Evolutionary conservation across 2,888 invertebrate genomes (phyloP), one percentile per base, ranked within the genome.

Genomic region (Calliphora vomitoria): DNA sequence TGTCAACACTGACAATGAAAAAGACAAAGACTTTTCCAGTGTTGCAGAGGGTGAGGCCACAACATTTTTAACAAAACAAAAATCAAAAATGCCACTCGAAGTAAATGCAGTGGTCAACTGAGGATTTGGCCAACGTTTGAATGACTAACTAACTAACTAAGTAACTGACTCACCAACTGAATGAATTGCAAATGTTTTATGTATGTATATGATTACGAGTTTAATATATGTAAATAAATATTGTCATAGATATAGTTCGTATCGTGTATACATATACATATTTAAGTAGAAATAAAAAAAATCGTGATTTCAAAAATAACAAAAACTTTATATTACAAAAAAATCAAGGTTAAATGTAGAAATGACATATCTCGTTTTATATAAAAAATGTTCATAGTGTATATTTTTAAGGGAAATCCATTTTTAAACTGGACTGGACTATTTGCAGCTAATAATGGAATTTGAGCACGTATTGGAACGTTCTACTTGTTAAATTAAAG

Each of bases 71-170:
- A 25, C 2, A 25, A 71, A 31, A 88, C 20, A 87, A 79, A 82
- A 88, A 13, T 44, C 31, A 3, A 87, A 90, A 47, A 85, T 91
- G 78, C 92, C 92, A 1, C 87, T 93, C 55, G 92, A 93, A 71
- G 92, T 93, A 31, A 92, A 93, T 81, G 91, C 93, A 0, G 92
- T 93, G 35, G 93, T 93, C 62, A 92, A 84, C 62, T 84, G 60
- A 76, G 35, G 50, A n/a, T 20, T 50, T 3, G 8, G 13, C 8
- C 4, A n/a, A 3, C 25, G 10, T 15, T n/a, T 35, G 5, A 5
- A 38, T 2, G n/a, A n/a, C 0, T 35, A 38, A 62, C 35, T 95
- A 76, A 58, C 55, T 11, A 15, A 94, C 95, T 25, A 25, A 53
- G 20, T 35, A 20, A 55, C n/a, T 95, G 76, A 55, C 20, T 20